phyloP scores from a whole-genome alignment of 2,888 invertebrate genomes.

The Eubasilissa splendida region DNA sequence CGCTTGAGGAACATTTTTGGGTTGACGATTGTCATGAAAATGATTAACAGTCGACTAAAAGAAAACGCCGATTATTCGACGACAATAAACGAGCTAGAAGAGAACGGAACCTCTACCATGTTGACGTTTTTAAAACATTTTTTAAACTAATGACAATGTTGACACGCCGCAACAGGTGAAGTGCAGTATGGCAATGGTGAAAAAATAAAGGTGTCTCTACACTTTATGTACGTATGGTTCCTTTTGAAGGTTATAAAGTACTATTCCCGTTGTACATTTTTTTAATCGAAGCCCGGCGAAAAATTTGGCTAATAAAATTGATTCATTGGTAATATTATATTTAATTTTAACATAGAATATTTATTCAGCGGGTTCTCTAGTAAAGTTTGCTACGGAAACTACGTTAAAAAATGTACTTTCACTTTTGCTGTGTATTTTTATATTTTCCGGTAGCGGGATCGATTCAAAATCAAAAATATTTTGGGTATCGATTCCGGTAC shows the following conservation, averaged over 20 bases:
- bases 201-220: slow-evolving; percentile 4
- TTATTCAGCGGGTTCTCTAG: no score
- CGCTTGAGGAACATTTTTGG: slow-evolving; percentile 46
- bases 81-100: not conserved
- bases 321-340: no score
- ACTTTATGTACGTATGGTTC: not conserved
- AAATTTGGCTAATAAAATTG: no score
- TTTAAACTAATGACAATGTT: slow-evolving; percentile 21
- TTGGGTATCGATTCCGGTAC: no score
- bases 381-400: no score
- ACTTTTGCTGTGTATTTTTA: no score
- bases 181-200: slow-evolving; percentile 20
- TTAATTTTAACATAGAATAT: not conserved
- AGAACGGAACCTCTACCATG: slow-evolving; percentile 24
- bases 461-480: no score
- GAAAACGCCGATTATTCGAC: not conserved
- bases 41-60: not conserved
- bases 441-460: no score
- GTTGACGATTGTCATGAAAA: slow-evolving; percentile 16
- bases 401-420: no score
- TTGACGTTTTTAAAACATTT: slow-evolving; percentile 38
- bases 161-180: slow-evolving; percentile 39
- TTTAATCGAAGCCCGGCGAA: no score
- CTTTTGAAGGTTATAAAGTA: not conserved
- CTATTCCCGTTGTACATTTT: no score